These are phyloP conservation scores for Tenebrosternarchus preto DNA, from an alignment of 2,113 vertebrate species.

Conservation along the genomic window DNA sequence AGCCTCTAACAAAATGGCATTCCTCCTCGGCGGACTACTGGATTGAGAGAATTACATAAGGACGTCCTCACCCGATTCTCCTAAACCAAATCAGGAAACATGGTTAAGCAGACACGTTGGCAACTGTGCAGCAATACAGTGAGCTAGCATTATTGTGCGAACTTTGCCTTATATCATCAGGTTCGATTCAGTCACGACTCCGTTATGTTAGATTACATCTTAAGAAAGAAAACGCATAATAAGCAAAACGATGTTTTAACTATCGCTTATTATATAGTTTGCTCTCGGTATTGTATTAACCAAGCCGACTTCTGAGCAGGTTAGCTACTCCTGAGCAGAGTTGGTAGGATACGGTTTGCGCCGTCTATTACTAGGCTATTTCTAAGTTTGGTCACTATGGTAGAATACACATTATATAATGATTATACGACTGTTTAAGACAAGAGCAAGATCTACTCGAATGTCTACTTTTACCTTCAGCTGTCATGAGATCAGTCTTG, in stretches of 20 bases:
- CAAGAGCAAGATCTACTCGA: not conserved
- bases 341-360: slow-evolving; percentile 12
- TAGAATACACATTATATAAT: slow-evolving; percentile 8
- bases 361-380: not conserved
- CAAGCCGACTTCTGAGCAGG: not conserved
- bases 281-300: not conserved
- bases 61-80: slow-evolving; percentile 37
- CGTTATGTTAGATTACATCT: not conserved
- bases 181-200: slow-evolving; percentile 24
- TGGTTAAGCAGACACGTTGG: slow-evolving; percentile 50
- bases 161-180: slow-evolving; percentile 20
- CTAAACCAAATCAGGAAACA: slow-evolving; percentile 50
- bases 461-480: not conserved
- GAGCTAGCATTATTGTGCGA: slow-evolving; percentile 17
- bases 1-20: slow-evolving; percentile 46
- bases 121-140: slow-evolving; percentile 33
- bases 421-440: not conserved
- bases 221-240: not conserved
- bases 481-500: not conserved
- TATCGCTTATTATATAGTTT: slow-evolving; percentile 7
- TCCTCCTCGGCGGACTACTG: slow-evolving; percentile 36
- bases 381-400: slow-evolving; percentile 21
- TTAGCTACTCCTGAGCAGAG: not conserved
- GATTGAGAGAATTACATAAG: slow-evolving; percentile 53
- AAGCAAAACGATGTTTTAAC: not conserved